Conservation (phyloP, 1,140 invertebrate genomes). For the Plutomurus gul region DNA sequence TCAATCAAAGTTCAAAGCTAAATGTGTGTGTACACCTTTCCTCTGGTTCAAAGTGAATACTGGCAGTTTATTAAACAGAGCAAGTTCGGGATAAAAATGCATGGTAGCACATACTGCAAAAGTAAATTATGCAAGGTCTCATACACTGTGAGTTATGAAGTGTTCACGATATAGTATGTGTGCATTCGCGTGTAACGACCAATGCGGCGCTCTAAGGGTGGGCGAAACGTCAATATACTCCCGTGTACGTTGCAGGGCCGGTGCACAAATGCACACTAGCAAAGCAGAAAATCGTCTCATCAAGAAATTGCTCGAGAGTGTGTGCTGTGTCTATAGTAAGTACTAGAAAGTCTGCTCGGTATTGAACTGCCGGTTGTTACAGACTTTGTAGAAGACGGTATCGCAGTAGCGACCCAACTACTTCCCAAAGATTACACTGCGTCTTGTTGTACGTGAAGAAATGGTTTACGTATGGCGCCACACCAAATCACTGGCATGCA, state of each 20-base stretch:
- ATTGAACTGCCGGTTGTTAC: no score
- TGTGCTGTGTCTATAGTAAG: no score
- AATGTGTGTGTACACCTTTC: no score
- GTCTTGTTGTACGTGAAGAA: background rate
- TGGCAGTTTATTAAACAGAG: no score
- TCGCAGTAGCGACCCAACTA: background rate
- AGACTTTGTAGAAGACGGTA: background rate
- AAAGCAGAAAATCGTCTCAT: no score
- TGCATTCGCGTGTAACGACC: background rate
- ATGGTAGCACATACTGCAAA: background rate
- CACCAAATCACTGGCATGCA: slow-evolving; percentile 1
- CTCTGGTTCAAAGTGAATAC: no score
- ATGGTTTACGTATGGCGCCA: background rate
- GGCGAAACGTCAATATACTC: background rate
- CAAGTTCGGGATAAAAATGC: no score
- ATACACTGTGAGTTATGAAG: background rate
- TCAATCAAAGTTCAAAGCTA: no score
- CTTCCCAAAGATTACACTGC: background rate
- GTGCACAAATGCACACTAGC: no score
- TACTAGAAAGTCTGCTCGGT: no score
- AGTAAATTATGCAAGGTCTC: background rate
- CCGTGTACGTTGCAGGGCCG: background rate
- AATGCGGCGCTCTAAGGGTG: background rate
- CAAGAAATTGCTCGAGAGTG: no score
- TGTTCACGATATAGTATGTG: background rate